phyloP scores from a whole-genome alignment of 2,113 vertebrate genomes.

The Melanostigma gelatinosum region DNA sequence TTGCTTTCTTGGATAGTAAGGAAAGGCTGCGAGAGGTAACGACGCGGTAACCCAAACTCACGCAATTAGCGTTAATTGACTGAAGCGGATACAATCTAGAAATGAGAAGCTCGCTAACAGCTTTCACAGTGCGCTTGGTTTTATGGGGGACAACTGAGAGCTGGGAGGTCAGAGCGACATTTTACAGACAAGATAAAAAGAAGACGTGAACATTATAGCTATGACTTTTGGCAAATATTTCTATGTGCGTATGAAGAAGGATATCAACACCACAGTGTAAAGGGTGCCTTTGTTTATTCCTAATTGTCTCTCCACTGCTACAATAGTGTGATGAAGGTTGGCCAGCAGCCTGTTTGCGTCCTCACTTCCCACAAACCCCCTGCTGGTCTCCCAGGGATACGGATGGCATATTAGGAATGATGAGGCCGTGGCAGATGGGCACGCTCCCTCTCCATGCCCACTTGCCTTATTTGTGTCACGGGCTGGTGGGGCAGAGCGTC shows the following conservation, averaged over 20 bases:
- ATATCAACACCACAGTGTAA: conserved; percentile 22
- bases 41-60: neutral
- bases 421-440: conserved; percentile 71
- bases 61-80: neutral
- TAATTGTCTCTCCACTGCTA: conserved; percentile 18
- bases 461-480: conserved; percentile 57
- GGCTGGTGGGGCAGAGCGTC: conserved; percentile 52
- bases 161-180: neutral
- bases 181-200: neutral
- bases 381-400: conserved; percentile 62
- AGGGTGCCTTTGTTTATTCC: conserved; percentile 37
- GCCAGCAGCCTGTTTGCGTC: conserved; percentile 52
- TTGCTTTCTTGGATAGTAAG: too few species aligned
- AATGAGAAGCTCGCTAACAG: neutral
- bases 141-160: neutral
- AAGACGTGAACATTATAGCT: conserved; percentile 1
- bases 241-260: neutral
- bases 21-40: too few species aligned
- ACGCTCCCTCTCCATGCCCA: conserved; percentile 46
- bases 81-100: neutral
- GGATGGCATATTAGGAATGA: conserved; percentile 49
- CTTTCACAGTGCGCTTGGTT: neutral
- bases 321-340: conserved; percentile 20
- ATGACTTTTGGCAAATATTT: conserved; percentile 7
- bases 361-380: conserved; percentile 65